A percentile compares a stretch with the other conserved stretches of the same genome.
These are phyloP conservation scores for Capitulum mitella DNA, from an alignment of 2,888 invertebrate species.

Conservation along the genomic window DNA sequence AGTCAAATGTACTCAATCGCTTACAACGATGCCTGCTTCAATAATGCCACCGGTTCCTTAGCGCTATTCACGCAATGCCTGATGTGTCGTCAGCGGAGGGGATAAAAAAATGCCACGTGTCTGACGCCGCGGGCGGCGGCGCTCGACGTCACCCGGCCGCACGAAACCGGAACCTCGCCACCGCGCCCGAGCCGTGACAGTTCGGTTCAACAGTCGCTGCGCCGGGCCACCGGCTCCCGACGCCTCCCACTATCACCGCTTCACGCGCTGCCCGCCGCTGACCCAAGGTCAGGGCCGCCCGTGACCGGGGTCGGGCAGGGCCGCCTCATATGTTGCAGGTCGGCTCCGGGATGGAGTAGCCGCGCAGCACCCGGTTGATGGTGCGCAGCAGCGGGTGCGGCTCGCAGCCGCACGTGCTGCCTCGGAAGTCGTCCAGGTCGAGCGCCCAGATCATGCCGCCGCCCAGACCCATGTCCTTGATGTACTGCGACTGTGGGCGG, in stretches of 20 bases:
- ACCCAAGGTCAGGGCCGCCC: background rate
- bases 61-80: background rate
- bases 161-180: no score
- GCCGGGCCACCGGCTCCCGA: no score
- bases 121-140: background rate
- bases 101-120: background rate
- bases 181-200: no score
- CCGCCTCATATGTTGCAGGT: constrained; percentile 4
- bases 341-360: constrained; percentile 31
- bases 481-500: constrained; percentile 59
- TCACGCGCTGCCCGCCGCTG: background rate
- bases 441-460: constrained; percentile 73
- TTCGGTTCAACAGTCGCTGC: no score
- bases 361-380: constrained; percentile 61
- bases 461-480: constrained; percentile 64
- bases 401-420: constrained; percentile 60
- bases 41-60: background rate
- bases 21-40: background rate
- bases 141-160: background rate
- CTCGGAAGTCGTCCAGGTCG: constrained; percentile 66
- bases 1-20: no score
- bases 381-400: constrained; percentile 68
- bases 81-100: background rate
- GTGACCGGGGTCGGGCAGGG: background rate
- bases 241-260: no score